Conservation (phyloP, 35 echinoderm and acorn worm genomes). For the Lytechinus pictus region DNA sequence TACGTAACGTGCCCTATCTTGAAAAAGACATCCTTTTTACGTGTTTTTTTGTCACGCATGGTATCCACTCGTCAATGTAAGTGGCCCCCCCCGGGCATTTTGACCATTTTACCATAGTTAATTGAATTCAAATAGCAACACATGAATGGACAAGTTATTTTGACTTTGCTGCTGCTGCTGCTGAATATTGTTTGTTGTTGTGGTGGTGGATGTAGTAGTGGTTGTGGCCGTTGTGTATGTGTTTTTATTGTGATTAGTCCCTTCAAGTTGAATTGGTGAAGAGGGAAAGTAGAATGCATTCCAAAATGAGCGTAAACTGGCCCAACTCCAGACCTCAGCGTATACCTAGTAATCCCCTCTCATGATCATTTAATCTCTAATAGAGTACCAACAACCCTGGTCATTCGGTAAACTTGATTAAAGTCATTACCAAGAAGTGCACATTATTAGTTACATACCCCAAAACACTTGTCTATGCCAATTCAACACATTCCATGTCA, state of each 20-base stretch:
- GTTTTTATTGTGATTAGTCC: neutral
- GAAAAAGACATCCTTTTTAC: too few relatives aligned
- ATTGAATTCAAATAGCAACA: too few relatives aligned
- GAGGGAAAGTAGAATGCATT: neutral
- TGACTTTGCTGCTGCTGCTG: too few relatives aligned
- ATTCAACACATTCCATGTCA: neutral
- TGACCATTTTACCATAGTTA: too few relatives aligned
- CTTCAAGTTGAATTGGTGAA: neutral
- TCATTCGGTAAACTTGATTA: constrained; percentile 2
- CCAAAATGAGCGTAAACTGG: neutral
- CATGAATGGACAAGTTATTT: too few relatives aligned
- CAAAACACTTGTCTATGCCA: neutral
- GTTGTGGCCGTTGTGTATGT: neutral
- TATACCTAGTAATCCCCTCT: neutral
- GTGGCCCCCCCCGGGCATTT: too few relatives aligned
- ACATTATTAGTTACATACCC: neutral
- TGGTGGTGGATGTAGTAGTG: too few relatives aligned
- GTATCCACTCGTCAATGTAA: too few relatives aligned
- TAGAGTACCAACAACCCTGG: neutral
- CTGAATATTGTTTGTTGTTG: too few relatives aligned
- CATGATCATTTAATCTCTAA: neutral
- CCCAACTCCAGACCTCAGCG: neutral
- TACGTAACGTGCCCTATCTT: too few relatives aligned
- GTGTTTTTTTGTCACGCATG: too few relatives aligned
- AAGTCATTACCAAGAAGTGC: neutral